Evolutionary conservation across 1,140 invertebrate species (phyloP), one percentile per base, ranked within the genome.

Genomic region (Penaeus chinensis): DNA sequence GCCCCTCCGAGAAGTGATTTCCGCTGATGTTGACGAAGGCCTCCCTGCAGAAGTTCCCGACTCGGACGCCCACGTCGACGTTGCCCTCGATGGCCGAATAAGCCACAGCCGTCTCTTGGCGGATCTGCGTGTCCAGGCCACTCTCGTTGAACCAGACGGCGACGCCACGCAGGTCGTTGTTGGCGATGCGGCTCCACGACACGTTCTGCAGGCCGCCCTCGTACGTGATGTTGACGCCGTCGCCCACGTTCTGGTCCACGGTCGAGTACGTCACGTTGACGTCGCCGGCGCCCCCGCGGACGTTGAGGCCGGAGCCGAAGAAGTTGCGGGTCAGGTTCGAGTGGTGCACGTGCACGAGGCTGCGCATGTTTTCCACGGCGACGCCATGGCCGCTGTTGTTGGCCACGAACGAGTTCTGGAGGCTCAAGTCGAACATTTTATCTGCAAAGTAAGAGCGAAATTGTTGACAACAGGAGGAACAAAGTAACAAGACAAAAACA

Each of bases 321-420:
- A 95, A 95, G 91, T 98, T 98, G 87, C 96, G 95, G 1, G 96
- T 96, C n/a, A 99, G 94, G 0, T 95, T 95, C 1, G 95, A 96
- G 24, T 95, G 94, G 90, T 97, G 95, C 79, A 97, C 94, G 92
- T 96, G 95, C 16, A 98, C 91, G 90, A 95, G 95, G 3, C 96
- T 97, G 91, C 96, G 93, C 76, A 98, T 93, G 91, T 96, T 96
- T 92, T 98, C 96, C 13, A 96, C 94, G 8, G 94, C 95, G 76
- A 99, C 95, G 47, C 99, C 99, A 92, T 98, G 95, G 1, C 98
- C 98, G 91, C 96, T 96, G 92, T 99, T 99, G 90, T 96, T 95
- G 0, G 95, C 94, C 65, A 99, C 95, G 37, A 95, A 94, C 24
- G 96, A 96, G 89, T 96, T 95, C 0, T 95, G 96, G 13, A 99